Percentiles rank a stretch among this genome's conserved stretches.
Evolutionary conservation across 2,888 invertebrate species (phyloP).

Genomic region (Agrypnus murinus): DNA sequence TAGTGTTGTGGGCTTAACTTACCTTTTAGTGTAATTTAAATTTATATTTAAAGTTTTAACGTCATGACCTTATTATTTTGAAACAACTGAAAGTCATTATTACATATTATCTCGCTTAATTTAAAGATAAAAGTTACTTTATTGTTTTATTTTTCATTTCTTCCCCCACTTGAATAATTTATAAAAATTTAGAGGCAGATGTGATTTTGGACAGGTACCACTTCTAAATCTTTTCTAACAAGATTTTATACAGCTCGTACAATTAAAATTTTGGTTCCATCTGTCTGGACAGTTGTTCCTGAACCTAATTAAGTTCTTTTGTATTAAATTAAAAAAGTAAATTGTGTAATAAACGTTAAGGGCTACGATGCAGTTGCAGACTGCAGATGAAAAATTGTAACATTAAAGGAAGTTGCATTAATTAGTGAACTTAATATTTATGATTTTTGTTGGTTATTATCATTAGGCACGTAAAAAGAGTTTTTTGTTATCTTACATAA

Average conservation of each 20-base stretch:
- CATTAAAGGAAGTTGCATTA: not conserved
- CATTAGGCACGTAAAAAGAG: too few species aligned
- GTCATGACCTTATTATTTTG: not conserved
- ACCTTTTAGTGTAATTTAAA: constrained; percentile 12
- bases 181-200: constrained; percentile 47
- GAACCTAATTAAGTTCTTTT: constrained; percentile 42
- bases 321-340: constrained; percentile 32
- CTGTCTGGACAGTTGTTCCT: constrained; percentile 52
- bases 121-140: not conserved
- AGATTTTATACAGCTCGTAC: constrained; percentile 49
- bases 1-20: constrained; percentile 15
- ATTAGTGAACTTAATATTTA: too few species aligned
- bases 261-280: constrained; percentile 48
- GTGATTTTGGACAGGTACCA: constrained; percentile 49
- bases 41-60: not conserved
- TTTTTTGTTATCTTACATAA: too few species aligned
- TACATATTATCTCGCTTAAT: too few species aligned
- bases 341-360: constrained; percentile 27
- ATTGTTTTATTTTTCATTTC: constrained; percentile 6
- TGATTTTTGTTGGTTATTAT: too few species aligned
- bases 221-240: constrained; percentile 46
- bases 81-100: not conserved
- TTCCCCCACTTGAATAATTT: constrained; percentile 36
- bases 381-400: constrained; percentile 11
- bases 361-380: constrained; percentile 15